A percentile compares a stretch with the other conserved stretches of the same genome.
Conservation (phyloP, 2,113 vertebrate genomes). For the Philantomba maxwellii region DNA sequence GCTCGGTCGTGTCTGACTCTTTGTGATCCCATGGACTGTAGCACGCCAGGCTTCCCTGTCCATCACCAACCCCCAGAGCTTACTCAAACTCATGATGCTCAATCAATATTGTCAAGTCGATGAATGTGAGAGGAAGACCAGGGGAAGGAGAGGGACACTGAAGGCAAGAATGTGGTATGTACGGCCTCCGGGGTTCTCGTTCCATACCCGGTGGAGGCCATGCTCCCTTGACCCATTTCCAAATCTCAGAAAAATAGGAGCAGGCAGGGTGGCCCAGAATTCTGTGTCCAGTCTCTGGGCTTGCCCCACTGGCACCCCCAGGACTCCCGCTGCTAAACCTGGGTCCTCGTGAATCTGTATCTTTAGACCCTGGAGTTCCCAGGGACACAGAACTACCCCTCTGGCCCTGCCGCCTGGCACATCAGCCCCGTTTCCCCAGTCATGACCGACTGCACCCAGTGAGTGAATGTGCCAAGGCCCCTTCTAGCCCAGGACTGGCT, state of each 20-base stretch:
- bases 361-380: background rate
- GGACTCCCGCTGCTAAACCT: background rate
- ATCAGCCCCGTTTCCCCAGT: background rate
- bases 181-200: background rate
- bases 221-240: rapidly evolving
- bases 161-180: background rate
- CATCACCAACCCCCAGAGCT: background rate
- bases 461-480: background rate
- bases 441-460: background rate
- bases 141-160: background rate
- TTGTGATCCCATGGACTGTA: background rate
- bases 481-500: background rate
- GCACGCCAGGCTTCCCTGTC: background rate
- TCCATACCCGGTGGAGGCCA: rapidly evolving
- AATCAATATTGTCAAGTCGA: rapidly evolving
- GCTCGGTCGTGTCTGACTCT: background rate
- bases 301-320: background rate
- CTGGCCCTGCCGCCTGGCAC: background rate
- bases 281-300: background rate
- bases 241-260: rapidly evolving
- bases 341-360: background rate
- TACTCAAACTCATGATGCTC: background rate
- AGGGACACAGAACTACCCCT: background rate
- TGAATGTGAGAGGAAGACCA: background rate
- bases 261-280: background rate